Base-by-base conservation (phyloP, 1,140 invertebrate genomes). In the Bombus soroeensis region DNA sequence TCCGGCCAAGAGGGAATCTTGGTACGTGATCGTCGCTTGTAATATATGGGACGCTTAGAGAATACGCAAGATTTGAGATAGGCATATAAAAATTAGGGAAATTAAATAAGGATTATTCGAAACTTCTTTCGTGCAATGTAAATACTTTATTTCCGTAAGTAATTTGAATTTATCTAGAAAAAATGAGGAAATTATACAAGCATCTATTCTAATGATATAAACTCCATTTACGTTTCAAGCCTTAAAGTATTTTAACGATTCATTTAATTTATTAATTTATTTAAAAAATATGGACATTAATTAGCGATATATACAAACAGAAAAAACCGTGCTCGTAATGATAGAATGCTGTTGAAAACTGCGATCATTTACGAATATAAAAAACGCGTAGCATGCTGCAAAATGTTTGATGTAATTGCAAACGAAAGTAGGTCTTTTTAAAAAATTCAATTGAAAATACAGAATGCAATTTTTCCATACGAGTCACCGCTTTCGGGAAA, bases 381-480 rank as follows among this genome's bases (percentile, higher is more conserved):
- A 37, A 41, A 41, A 39, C 37, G 25, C 3, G 22, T 18, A n/a
- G n/a, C 57, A 18, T 25, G 68, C 25, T 28, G 22, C 22, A 12
- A 39, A 39, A 39, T 70, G 10, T 41, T 41, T 43, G 41, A 3
- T 73, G 43, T 43, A 43, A 73, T 73, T 73, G 15, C 41, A 71
- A 71, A 71, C 8, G n/a, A 9, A 41, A 22, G 39, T n/a, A 12
- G 39, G 3, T 73, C 13, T 73, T 32, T 73, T 43, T 57, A 34
- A 39, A 47, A 57, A 57, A 84, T 79, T 43, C 25, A 77, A 77
- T 75, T 39, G 37, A 62, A 80, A 79, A 53, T 73, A 34, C 6
- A 18, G 9, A 80, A 70, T 32, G 70, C n/a, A 62, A 79, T 72
- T 72, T 68, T 72, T 79, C 32, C 28, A 57, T 37, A 10, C 75